Conservation (phyloP, 92 coral and sea anemone species). For the Epizoanthus illoricatus region DNA sequence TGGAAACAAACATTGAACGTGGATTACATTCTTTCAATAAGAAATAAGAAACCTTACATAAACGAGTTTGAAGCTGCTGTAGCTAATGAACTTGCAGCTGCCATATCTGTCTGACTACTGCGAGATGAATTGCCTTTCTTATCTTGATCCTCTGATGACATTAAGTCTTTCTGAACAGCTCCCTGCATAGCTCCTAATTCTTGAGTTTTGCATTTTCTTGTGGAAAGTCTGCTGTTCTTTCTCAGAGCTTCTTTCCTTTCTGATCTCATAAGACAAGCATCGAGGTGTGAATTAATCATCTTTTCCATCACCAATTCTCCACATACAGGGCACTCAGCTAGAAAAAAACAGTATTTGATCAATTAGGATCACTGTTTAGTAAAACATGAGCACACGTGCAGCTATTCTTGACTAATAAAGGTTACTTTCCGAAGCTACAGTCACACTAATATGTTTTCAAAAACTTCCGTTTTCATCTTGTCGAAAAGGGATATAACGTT, state of each 20-base stretch:
- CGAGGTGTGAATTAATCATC: conserved; percentile 84
- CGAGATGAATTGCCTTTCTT: neutral
- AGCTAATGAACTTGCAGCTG: neutral
- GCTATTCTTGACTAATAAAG: too few relatives aligned
- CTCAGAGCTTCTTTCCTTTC: conserved; percentile 81
- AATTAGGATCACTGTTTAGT: neutral
- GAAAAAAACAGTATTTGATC: neutral
- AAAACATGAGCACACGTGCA: too few relatives aligned
- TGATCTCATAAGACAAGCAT: conserved; percentile 75
- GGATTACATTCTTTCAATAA: neutral
- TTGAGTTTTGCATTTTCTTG: neutral
- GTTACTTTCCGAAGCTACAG: too few relatives aligned
- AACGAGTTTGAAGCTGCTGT: conserved; percentile 39
- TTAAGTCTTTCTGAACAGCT: neutral
- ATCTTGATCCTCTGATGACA: conserved; percentile 6
- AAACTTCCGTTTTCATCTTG: too few relatives aligned
- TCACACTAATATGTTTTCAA: too few relatives aligned
- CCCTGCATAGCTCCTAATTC: neutral
- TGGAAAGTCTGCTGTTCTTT: conserved; percentile 31
- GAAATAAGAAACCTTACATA: conserved; percentile 31
- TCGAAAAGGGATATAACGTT: too few relatives aligned
- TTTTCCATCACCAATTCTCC: conserved; percentile 61
- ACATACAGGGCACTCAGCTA: conserved; percentile 96
- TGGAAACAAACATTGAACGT: too few relatives aligned
- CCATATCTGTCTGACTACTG: neutral